These are phyloP conservation scores for Hymenopus coronatus DNA, from an alignment of 2,888 invertebrate genomes.

Conservation along the genomic window DNA sequence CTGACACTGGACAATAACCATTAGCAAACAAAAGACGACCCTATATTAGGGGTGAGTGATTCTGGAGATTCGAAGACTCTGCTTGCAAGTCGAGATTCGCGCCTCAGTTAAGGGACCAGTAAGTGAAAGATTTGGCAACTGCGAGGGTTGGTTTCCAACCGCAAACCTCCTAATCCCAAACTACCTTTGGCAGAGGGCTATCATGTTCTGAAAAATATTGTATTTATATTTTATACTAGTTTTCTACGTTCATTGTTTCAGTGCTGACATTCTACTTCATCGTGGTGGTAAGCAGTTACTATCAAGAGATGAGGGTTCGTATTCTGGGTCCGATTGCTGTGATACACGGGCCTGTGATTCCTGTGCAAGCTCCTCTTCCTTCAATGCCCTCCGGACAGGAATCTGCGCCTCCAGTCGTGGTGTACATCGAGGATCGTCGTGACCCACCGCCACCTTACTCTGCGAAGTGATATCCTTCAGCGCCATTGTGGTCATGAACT, in stretches of 20 bases:
- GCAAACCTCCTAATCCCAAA: too few relatives aligned
- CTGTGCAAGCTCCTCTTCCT: not conserved
- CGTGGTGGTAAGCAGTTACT: slow-evolving; percentile 3
- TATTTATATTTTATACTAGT: too few relatives aligned
- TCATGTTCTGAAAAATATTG: too few relatives aligned
- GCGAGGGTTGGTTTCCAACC: too few relatives aligned
- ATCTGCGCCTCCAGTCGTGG: not conserved
- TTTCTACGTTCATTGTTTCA: not conserved
- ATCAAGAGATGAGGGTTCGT: not conserved
- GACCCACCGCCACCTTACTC: not conserved
- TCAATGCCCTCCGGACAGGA: not conserved
- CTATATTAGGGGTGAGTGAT: too few relatives aligned
- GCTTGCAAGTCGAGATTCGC: too few relatives aligned
- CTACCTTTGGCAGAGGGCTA: too few relatives aligned
- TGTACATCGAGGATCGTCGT: not conserved
- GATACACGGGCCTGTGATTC: not conserved
- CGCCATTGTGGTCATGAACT: not conserved
- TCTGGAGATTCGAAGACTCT: too few relatives aligned
- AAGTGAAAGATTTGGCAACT: too few relatives aligned
- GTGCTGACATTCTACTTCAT: not conserved
- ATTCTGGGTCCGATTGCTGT: not conserved
- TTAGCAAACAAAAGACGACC: too few relatives aligned
- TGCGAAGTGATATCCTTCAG: not conserved
- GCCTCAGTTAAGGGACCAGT: too few relatives aligned
- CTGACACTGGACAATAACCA: too few relatives aligned